Conservation (phyloP, 2,888 invertebrate genomes). For the Orthosia gothica region DNA sequence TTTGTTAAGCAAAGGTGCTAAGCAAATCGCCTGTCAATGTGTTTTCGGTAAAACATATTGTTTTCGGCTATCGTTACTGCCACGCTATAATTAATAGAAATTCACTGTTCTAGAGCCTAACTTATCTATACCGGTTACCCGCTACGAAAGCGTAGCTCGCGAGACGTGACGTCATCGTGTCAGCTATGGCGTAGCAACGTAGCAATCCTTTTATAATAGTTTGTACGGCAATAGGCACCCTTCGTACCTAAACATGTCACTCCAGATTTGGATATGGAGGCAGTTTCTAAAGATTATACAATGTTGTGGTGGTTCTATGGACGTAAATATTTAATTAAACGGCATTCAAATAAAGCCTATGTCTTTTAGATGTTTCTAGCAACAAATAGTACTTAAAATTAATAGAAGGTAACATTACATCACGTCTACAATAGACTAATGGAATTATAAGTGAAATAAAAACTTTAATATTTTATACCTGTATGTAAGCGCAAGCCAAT, state of each 20-base stretch:
- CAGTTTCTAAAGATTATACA: not conserved
- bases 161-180: conserved; percentile 30
- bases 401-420: no score
- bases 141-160: conserved; percentile 35
- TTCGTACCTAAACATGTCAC: not conserved
- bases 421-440: no score
- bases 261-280: not conserved
- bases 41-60: no score
- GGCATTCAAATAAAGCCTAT: not conserved
- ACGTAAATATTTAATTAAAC: not conserved
- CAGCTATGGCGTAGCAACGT: conserved; percentile 39
- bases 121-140: not conserved
- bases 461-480: no score
- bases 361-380: not conserved
- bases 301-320: not conserved
- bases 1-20: no score
- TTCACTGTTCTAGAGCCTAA: no score
- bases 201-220: conserved; percentile 13
- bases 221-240: not conserved
- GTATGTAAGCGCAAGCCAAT: no score
- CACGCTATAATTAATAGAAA: no score
- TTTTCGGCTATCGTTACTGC: no score
- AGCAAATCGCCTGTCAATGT: no score
- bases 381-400: no score
- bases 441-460: no score